Conservation (phyloP, 2,888 invertebrate species). For the Eutolmus rufibarbis region DNA sequence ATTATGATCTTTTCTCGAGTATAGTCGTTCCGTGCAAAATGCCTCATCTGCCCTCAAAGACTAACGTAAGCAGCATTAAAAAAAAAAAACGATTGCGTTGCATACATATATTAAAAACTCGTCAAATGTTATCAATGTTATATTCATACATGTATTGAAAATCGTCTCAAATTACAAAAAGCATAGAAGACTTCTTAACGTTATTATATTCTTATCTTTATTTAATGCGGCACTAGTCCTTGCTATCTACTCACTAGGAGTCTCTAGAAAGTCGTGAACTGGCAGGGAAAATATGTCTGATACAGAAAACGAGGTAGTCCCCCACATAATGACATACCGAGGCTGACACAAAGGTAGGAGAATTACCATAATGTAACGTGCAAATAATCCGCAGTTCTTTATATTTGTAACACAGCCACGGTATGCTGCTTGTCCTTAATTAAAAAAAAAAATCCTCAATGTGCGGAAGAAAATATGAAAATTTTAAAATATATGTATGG, state of each 20-base stretch:
- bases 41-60: no score
- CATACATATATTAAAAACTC: no score
- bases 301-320: background rate
- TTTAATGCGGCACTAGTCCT: background rate
- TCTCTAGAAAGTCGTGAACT: background rate
- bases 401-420: background rate
- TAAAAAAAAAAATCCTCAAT: background rate
- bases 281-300: background rate
- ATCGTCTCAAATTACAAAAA: no score
- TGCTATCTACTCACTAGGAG: background rate
- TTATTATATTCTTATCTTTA: background rate
- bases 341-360: background rate
- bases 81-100: no score
- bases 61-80: no score
- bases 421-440: background rate
- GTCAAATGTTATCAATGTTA: no score
- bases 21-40: no score
- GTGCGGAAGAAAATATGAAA: background rate
- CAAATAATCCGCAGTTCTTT: background rate
- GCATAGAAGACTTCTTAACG: no score
- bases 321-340: no score
- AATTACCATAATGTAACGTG: background rate
- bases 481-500: background rate
- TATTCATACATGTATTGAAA: no score
- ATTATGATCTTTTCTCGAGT: no score